Conservation (phyloP, 2,888 invertebrate species). For the Ecliptopera silaceata region DNA sequence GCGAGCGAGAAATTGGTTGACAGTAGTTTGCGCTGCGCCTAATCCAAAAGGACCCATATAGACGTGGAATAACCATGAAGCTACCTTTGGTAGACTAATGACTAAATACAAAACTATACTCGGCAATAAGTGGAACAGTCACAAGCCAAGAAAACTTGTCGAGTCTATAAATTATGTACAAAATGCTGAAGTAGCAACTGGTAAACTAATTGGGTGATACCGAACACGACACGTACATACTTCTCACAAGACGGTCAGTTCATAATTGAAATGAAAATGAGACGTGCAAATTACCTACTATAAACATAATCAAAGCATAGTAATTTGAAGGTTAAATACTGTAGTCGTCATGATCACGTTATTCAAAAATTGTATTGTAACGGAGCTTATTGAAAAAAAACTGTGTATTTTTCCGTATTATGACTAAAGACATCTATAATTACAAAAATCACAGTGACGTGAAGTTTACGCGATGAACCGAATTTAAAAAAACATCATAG, state of each 20-base stretch:
- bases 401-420: slow-evolving; percentile 55
- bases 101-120: too few relatives aligned
- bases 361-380: slow-evolving; percentile 1
- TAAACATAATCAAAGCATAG: neutral
- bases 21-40: too few relatives aligned
- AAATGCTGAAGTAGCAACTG: slow-evolving; percentile 2
- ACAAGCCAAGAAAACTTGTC: neutral
- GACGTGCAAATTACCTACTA: slow-evolving; percentile 22
- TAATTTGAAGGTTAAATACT: neutral
- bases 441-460: slow-evolving; percentile 56
- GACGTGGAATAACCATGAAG: too few relatives aligned
- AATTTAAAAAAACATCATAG: slow-evolving; percentile 57
- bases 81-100: too few relatives aligned
- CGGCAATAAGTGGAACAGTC: neutral
- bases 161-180: neutral
- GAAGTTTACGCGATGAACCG: slow-evolving; percentile 54
- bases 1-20: too few relatives aligned
- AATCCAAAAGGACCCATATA: too few relatives aligned
- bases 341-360: neutral
- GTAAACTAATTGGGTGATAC: slow-evolving; percentile 36
- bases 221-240: slow-evolving; percentile 24
- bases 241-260: slow-evolving; percentile 19
- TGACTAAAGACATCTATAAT: slow-evolving; percentile 33
- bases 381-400: neutral
- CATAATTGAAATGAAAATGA: slow-evolving; percentile 33